These are phyloP conservation scores for Margaritifera margaritifera DNA, from an alignment of 2,888 invertebrate species.

Conservation along the genomic window DNA sequence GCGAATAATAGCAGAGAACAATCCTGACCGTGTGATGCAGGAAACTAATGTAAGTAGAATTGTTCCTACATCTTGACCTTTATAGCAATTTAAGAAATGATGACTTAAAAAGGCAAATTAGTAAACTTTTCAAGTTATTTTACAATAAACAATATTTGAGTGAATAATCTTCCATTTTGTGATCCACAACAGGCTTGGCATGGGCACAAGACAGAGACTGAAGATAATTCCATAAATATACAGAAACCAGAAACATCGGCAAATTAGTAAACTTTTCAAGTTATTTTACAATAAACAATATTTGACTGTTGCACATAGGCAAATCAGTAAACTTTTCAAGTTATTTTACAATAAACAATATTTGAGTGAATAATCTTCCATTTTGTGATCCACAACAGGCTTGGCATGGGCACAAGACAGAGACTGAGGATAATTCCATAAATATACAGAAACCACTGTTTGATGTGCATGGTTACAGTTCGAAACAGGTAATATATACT, in stretches of 20 bases:
- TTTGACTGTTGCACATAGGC: too few relatives aligned
- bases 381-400: constrained; percentile 27
- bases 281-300: not conserved
- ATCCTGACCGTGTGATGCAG: constrained; percentile 63
- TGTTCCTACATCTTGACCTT: too few relatives aligned
- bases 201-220: constrained; percentile 40
- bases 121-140: constrained; percentile 1
- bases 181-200: constrained; percentile 52
- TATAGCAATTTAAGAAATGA: too few relatives aligned
- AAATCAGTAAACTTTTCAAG: not conserved
- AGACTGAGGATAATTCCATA: constrained; percentile 53
- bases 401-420: constrained; percentile 52
- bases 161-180: not conserved
- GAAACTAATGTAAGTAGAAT: constrained; percentile 58
- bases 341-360: not conserved
- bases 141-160: not conserved
- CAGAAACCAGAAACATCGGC: too few relatives aligned
- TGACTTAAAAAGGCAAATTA: not conserved
- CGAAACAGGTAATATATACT: constrained; percentile 55
- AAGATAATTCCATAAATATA: constrained; percentile 58
- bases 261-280: not conserved
- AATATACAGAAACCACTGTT: constrained; percentile 64
- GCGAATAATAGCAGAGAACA: constrained; percentile 67
- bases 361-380: too few relatives aligned
- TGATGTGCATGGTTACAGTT: constrained; percentile 60